Conservation (phyloP, 2,113 vertebrate genomes). For the Silurus meridionalis region DNA sequence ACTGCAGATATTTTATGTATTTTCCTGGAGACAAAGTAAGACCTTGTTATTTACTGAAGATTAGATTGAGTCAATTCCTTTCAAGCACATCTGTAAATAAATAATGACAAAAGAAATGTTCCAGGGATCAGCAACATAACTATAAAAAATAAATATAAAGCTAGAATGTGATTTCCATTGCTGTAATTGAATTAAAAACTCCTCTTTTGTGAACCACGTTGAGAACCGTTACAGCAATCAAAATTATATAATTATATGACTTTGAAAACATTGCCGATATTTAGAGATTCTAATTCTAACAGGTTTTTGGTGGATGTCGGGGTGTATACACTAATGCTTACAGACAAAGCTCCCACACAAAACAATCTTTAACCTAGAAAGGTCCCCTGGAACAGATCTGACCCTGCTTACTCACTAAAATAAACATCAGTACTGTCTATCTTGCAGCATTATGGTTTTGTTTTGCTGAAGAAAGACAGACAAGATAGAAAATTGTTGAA, state of each 20-base stretch:
- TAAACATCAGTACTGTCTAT: neutral
- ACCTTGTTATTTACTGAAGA: neutral
- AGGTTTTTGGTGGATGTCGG: neutral
- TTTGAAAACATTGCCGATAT: too few relatives aligned
- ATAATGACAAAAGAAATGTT: neutral
- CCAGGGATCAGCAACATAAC: neutral
- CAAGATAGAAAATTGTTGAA: neutral
- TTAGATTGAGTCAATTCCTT: neutral
- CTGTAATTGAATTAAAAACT: neutral
- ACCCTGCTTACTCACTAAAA: neutral
- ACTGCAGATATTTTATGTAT: too few relatives aligned
- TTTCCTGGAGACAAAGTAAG: neutral
- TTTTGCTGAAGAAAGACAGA: neutral
- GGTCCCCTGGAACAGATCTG: neutral
- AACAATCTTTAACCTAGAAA: neutral
- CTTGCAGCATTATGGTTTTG: neutral
- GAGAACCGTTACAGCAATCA: neutral
- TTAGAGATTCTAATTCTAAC: neutral
- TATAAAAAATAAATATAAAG: neutral
- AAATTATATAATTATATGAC: too few relatives aligned
- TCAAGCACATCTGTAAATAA: neutral
- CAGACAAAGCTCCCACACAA: neutral
- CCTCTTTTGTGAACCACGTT: neutral
- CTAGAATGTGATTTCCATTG: neutral
- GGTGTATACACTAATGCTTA: neutral